Evolutionary conservation across 2,888 invertebrate species (phyloP), one percentile per base, ranked within the genome.

Genomic region (Fragum whitleyi): DNA sequence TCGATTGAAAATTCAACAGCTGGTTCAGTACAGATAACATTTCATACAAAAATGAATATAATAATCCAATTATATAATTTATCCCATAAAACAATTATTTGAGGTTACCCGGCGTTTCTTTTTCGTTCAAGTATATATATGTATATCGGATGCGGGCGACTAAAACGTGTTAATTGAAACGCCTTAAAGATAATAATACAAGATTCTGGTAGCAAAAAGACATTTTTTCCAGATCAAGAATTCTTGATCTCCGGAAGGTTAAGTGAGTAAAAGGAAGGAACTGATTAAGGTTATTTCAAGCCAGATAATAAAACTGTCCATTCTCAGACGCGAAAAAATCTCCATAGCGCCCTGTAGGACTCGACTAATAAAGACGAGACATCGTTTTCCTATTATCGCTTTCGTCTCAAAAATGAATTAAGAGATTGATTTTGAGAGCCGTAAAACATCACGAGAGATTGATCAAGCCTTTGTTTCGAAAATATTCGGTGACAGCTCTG

Each of bases 231-330:
- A n/a, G n/a, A n/a, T n/a, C 32, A 36, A 36, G 5, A 36, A 36
- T 3, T 36, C 47, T 16, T 47, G 14, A 47, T 47, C 47, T 47
- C 47, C 47, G 47, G 47, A 47, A 47, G 47, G 47, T 47, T 47
- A 57, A 7, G 19, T 23, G 57, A 23, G 57, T 57, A 23, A 57
- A 57, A 26, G 28, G 57, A 57, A 23, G 57, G 57, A 57, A 57
- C 57, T 65, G 36, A 65, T 65, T 65, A 65, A 65, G 19, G 42
- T 42, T 42, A 65, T 42, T 65, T 42, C 65, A 65, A n/a, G 26
- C 65, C 28, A 6, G 21, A 39, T 65, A 26, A 65, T 65, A 65
- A 65, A 65, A 65, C 28, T 65, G 65, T 65, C 65, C 65, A 65
- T 65, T 65, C 29, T 21, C 42, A 42, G 42, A 65, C 65, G 65